Evolutionary conservation across 2,113 vertebrate genomes (phyloP).

Genomic region (Podocnemis expansa): DNA sequence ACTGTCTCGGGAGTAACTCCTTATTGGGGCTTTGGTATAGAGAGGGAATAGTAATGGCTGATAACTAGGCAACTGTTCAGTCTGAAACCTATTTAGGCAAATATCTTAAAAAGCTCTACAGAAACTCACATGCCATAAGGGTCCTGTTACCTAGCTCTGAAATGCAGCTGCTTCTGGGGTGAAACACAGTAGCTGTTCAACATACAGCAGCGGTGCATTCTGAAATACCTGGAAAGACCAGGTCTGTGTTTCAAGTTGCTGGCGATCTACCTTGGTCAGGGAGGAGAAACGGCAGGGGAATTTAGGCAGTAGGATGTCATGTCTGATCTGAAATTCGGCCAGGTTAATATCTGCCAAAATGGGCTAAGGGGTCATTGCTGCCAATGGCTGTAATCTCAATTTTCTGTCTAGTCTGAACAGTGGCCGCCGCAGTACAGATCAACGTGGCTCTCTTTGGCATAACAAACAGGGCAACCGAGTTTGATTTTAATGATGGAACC

Average conservation of each 20-base stretch:
- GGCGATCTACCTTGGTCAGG: neutral
- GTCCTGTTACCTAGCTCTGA: neutral
- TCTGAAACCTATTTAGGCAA: neutral
- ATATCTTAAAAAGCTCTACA: neutral
- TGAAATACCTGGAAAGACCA: neutral
- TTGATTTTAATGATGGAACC: neutral
- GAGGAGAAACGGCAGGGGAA: neutral
- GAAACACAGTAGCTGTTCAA: neutral
- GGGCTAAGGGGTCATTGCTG: neutral
- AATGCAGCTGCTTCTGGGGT: neutral
- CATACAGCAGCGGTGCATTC: neutral
- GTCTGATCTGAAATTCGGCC: neutral
- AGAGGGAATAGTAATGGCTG: neutral
- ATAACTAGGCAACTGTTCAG: neutral
- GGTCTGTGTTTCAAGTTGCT: neutral
- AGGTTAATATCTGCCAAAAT: neutral
- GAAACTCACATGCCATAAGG: neutral
- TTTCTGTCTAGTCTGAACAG: neutral
- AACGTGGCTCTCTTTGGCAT: neutral
- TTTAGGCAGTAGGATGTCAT: neutral
- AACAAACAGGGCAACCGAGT: neutral
- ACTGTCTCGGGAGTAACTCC: neutral
- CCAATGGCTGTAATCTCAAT: neutral
- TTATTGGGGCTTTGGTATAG: neutral
- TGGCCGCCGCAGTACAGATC: neutral